Evolutionary conservation across 2,113 vertebrate species (phyloP), one percentile per base, ranked within the genome.

Genomic region (Hippocampus zosterae): DNA sequence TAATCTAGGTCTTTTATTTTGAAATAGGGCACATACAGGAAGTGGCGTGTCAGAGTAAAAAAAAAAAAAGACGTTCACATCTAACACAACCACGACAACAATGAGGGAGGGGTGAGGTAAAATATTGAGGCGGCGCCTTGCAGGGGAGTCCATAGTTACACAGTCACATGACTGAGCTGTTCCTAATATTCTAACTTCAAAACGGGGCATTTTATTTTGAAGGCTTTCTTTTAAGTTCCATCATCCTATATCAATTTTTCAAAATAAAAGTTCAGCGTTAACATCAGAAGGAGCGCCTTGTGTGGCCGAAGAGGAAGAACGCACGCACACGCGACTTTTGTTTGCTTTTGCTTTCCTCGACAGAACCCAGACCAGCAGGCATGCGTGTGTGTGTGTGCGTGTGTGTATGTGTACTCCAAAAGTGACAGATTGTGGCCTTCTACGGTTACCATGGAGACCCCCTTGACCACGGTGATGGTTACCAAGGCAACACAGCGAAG

Each of bases 401-500:
- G 41, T 9, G 42, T 29, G 12, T 65, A 23, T 27, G 42, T 48
- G 44, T 21, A 12, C n/a, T 23, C 42, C 41, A 5, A 23, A 16
- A 15, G n/a, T 33, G 44, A 29, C 27, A 37, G 27, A 67, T 37
- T 9, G 7, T 19, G 18, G 63, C 64, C 18, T 18, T 2, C 6
- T 3, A 23, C 12, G 11, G 29, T 40, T 10, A 40, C 11, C 19
- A 11, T 16, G 13, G 19, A 7, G 1, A 55, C 52, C 18, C 2
- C 15, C 5, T 5, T 21, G 50, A 1, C 12, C 52, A 61, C n/a
- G 56, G 69, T 55, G 41, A 15, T 16, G 1, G 70, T 69, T 68
- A 42, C 70, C 72, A 68, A 37, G 70, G 69, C 65, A 52, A 70
- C 66, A 8, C 9, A 25, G 50, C 33, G 29, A 59, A 50, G 11